These are phyloP conservation scores for Neodontobutis hainanensis DNA, from an alignment of 2,113 vertebrate species.

Conservation along the genomic window DNA sequence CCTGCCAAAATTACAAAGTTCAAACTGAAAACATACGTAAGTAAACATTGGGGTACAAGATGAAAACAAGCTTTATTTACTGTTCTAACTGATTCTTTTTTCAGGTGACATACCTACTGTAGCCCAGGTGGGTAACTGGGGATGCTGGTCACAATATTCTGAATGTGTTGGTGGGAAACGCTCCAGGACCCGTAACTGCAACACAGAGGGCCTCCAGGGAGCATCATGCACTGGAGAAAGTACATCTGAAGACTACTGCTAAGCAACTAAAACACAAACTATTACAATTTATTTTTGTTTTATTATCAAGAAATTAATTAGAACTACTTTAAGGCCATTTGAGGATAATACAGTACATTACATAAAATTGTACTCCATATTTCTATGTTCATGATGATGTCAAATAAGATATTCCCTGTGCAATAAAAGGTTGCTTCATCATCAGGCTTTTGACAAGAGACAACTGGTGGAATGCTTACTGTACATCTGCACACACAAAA, in stretches of 20 bases:
- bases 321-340: too few species aligned
- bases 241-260: constrained; percentile 70
- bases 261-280: not conserved
- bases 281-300: too few species aligned
- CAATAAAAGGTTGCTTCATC: too few species aligned
- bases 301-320: too few species aligned
- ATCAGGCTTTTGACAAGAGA: too few species aligned
- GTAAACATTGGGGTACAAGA: not conserved
- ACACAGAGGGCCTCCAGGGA: constrained; percentile 49
- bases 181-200: constrained; percentile 75
- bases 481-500: too few species aligned
- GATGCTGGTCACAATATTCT: constrained; percentile 80
- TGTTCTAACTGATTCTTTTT: constrained; percentile 10
- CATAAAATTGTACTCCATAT: too few species aligned
- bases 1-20: constrained; percentile 80
- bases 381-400: too few species aligned
- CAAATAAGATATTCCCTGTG: too few species aligned
- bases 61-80: not conserved
- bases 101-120: constrained; percentile 25
- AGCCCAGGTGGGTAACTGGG: constrained; percentile 79
- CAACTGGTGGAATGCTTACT: too few species aligned
- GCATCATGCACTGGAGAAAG: constrained; percentile 77
- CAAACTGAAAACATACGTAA: constrained; percentile 10
- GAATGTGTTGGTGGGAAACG: constrained; percentile 59
- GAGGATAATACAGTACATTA: not conserved